Percentiles rank a stretch among this genome's conserved stretches.
Evolutionary conservation across 2,113 vertebrate species (phyloP).

Genomic region (Festucalex cinctus): DNA sequence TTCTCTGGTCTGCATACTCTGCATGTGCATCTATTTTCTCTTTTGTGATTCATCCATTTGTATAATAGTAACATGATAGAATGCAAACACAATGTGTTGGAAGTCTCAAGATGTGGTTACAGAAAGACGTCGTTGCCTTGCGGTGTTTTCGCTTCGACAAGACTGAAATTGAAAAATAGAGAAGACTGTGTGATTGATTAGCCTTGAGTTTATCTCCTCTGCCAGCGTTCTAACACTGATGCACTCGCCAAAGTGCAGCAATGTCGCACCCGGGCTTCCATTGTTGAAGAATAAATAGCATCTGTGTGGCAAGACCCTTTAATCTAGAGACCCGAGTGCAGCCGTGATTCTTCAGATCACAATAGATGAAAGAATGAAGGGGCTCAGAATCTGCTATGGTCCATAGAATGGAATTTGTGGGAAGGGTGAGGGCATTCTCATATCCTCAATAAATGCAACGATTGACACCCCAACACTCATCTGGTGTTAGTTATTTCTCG

Average conservation of each 20-base stretch:
- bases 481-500: conserved; percentile 55
- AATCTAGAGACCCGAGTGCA: conserved; percentile 53
- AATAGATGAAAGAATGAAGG: conserved; percentile 59
- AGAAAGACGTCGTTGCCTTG: conserved; percentile 12
- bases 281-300: conserved; percentile 54
- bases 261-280: conserved; percentile 43
- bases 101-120: conserved; percentile 11
- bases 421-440: conserved; percentile 7
- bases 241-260: conserved; percentile 47
- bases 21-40: not conserved
- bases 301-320: conserved; percentile 48
- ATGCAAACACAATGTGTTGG: conserved; percentile 28
- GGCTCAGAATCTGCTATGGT: conserved; percentile 18
- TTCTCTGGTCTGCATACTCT: not conserved
- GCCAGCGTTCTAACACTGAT: conserved; percentile 46
- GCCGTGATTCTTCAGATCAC: conserved; percentile 58
- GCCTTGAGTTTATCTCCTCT: conserved; percentile 57
- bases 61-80: conserved; percentile 3
- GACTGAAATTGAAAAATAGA: conserved; percentile 6
- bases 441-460: conserved; percentile 23
- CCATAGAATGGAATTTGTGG: conserved; percentile 32
- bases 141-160: conserved; percentile 5
- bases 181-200: conserved; percentile 58
- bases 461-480: conserved; percentile 30
- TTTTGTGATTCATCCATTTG: not conserved